These are phyloP conservation scores for Nasonia vitripennis DNA, from an alignment of 1,140 invertebrate genomes.

Conservation along the genomic window DNA sequence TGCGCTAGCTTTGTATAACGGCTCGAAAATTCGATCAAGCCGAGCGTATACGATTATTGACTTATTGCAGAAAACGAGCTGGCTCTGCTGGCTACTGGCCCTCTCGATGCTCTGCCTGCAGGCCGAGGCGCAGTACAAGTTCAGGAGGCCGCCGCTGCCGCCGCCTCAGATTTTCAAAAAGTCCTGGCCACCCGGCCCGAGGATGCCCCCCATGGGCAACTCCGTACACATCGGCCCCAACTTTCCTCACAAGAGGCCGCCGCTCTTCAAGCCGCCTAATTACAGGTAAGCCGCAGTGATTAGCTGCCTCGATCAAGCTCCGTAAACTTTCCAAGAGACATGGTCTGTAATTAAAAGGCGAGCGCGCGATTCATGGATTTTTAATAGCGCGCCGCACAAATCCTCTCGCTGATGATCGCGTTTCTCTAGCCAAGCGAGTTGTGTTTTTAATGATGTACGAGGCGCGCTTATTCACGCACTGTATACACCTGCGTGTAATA, in stretches of 20 bases:
- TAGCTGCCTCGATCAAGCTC: not conserved
- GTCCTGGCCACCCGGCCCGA: slow-evolving; percentile 63
- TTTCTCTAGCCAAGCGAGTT: too few relatives aligned
- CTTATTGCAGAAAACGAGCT: slow-evolving; percentile 57
- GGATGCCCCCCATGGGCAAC: slow-evolving; percentile 66
- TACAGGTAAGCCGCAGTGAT: slow-evolving; percentile 59
- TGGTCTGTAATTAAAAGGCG: not conserved
- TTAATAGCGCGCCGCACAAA: too few relatives aligned
- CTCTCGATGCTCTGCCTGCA: slow-evolving; percentile 55
- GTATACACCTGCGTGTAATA: too few relatives aligned
- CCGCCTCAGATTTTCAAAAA: slow-evolving; percentile 64
- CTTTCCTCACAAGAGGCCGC: slow-evolving; percentile 60
- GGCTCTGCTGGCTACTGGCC: slow-evolving; percentile 63
- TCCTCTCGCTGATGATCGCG: too few relatives aligned
- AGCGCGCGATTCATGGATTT: too few relatives aligned
- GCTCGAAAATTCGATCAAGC: too few relatives aligned
- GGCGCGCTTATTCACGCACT: too few relatives aligned
- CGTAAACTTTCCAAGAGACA: not conserved
- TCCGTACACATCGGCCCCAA: slow-evolving; percentile 62
- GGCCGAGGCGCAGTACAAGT: slow-evolving; percentile 66
- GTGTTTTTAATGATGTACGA: too few relatives aligned
- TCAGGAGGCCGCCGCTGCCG: slow-evolving; percentile 60
- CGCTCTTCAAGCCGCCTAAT: slow-evolving; percentile 61
- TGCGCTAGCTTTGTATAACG: too few relatives aligned
- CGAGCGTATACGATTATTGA: not conserved